Evolutionary conservation across 2,797 vertebrate genomes (phyloP), one percentile per base, ranked within the genome.

Genomic region (Spea hammondii): DNA sequence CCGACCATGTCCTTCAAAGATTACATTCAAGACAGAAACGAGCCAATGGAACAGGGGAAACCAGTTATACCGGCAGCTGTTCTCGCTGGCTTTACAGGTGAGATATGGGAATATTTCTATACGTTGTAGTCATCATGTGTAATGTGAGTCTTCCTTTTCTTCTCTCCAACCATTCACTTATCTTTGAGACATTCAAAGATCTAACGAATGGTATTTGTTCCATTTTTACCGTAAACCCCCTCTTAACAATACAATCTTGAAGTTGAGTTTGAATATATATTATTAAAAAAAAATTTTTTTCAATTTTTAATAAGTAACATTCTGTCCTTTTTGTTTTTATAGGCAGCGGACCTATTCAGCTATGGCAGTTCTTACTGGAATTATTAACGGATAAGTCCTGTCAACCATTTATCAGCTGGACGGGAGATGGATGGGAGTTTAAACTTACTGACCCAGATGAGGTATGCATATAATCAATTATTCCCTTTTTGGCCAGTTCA

Each of bases 1-100:
- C 94, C 93, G 9, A 92, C 91, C n/a, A 92, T 95, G 90, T 95
- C 95, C 44, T 96, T 96, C 83, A 96, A 94, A 88, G 95, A 96
- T 84, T 96, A 96, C 57, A 91, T 96, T 80, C 92, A 95, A 70
- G 94, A 95, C 75, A 78, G 93, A 83, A 95, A 92, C 0, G 93
- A 95, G 83, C 93, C 93, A 0, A 86, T 88, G 74, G 94, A 95
- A 78, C 91, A 93, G 81, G 95, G 93, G 77, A 95, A 94, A 85
- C 93, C 95, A 9, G 95, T 96, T 80, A 95, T 96, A 74, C 94
- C 95, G 0, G 95, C 95, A 0, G 94, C 95, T 0, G 93, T 94
- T 77, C 91, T 96, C 77, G 95, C 95, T 5, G 94, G 95, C 81
- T 95, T 96, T 87, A 96, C 95, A 68, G 95, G 95, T 95, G 86